Evolutionary conservation across 2,888 invertebrate genomes (phyloP), one percentile per base, ranked within the genome.

Genomic region (Pristionchus maxplancki): DNA sequence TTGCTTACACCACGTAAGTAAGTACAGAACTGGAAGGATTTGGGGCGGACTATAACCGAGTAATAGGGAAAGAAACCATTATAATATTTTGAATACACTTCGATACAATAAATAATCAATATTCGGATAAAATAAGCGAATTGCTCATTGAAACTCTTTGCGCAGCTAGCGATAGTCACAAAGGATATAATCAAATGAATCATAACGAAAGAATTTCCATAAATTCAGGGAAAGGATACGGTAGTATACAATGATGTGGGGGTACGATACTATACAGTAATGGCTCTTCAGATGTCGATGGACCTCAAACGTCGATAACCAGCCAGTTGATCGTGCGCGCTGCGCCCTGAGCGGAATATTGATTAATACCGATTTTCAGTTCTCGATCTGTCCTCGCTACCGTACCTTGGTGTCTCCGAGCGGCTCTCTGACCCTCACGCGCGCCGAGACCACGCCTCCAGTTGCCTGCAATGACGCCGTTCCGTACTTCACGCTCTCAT

Each of bases 391-490:
- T 83, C 44, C 24, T 31, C 82, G 6, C 82, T 53, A 20, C 53
- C 90, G 88, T 48, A 91, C 84, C 85, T 90, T 90, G 58, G 89
- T 88, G 81, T 92, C 91, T 48, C 91, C 92, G 24, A 93, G 90
- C 31, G 93, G 93, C 67, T 93, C 92, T 28, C 93, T 90, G 58
- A 93, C 89, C 5, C 93, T 89, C 9, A 93, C 85, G 50, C 89
- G 89, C 4, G 91, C 90, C 15, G 90, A 90, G 15, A 90, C 81
- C 81, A 92, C 89, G 15, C 92, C 92, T 0, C 92, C 92, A 37
- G 92, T 90, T 2, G 92, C 92, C 89, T 92, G 91, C 11, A 91
- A 89, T 13, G 4, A 78, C 24, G 40, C 37, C 31, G 28, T 50
- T 24, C 50, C 31, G n/a, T 28, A 13, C 28, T 71, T 17, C 34